A percentile compares a stretch with the other conserved stretches of the same genome.
These are phyloP conservation scores for Malacosoma neustria DNA, from an alignment of 2,888 invertebrate genomes.

Conservation along the genomic window DNA sequence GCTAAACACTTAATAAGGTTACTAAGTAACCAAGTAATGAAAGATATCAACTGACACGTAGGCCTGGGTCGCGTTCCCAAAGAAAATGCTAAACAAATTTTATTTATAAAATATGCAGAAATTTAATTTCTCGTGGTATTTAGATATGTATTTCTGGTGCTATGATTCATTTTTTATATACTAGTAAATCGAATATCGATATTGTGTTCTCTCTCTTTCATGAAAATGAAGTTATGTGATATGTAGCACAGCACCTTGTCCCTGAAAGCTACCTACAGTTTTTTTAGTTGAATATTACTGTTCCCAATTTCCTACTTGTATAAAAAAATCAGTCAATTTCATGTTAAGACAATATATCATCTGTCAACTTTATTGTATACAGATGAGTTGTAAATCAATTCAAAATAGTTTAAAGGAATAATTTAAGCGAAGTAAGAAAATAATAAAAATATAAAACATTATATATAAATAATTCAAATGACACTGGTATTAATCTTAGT, in stretches of 20 bases:
- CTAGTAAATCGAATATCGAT: no score
- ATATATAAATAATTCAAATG: slow-evolving; percentile 4
- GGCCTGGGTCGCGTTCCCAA: slow-evolving; percentile 42
- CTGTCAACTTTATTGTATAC: neutral
- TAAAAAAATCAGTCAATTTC: slow-evolving; percentile 42
- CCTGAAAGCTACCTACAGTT: slow-evolving; percentile 42
- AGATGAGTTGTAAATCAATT: neutral
- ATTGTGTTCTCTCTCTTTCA: slow-evolving; percentile 10
- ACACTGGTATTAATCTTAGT: neutral
- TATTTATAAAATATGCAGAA: no score
- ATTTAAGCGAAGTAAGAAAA: neutral
- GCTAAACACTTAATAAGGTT: slow-evolving; percentile 14
- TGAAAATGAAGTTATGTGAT: slow-evolving; percentile 34
- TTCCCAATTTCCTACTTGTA: slow-evolving; percentile 43
- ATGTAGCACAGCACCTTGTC: slow-evolving; percentile 62
- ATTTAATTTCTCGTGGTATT: no score
- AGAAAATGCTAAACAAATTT: no score
- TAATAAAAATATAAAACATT: neutral
- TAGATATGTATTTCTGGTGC: no score
- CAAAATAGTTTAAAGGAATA: neutral
- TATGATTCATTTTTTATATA: no score
- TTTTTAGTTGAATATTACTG: slow-evolving; percentile 47
- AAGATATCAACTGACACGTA: slow-evolving; percentile 35
- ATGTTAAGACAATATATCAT: neutral
- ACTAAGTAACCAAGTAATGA: slow-evolving; percentile 22